Base-by-base conservation (phyloP, 53 echinoderm and acorn worm genomes). In the Stichopus horrens region DNA sequence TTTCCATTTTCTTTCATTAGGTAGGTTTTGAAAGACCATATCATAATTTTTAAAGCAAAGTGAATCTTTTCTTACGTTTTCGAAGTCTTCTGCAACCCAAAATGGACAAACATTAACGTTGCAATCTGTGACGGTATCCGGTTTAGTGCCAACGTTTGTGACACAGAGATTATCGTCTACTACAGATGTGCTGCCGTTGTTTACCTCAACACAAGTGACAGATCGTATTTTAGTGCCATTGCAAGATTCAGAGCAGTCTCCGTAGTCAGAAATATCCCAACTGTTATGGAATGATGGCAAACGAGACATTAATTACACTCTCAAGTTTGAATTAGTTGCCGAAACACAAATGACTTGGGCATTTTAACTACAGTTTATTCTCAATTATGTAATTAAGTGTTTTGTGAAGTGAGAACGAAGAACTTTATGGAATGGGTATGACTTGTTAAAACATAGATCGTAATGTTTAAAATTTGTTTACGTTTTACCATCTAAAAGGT, bases 71-170 rank as follows among this genome's bases (percentile, higher is more conserved):
- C 83, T 83, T 21, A 83, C 83, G 60, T 57, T 20, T 58, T 59
- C 83, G 51, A 83, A 83, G 8, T 19, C 60, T 22, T 23, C 66
- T 0, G 23, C 60, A 63, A 55, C 9, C 83, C 83, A 83, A 22
- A 23, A 58, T 22, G 83, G 83, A 59, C 83, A 83, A 59, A 63
- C 60, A 14, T 21, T 22, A 63, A 59, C 83, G 59, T 83, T 83
- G 59, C 83, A 83, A 63, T 23, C 20, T 11, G 55, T 60, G 7
- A 63, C 65, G 37, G 65, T 83, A 14, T 83, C 21, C 18, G 83
- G 83, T 23, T 83, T 83, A 8, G 83, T 20, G n/a, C 83, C 83
- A 58, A 83, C 23, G 83, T 83, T 83, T 5, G 66, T 59, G 14
- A 58, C 83, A 83, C 83, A 83, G 8, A 83, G 59, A 37, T 21